phyloP scores from a whole-genome alignment of 2,113 vertebrate species.

The Pampusana beccarii region DNA sequence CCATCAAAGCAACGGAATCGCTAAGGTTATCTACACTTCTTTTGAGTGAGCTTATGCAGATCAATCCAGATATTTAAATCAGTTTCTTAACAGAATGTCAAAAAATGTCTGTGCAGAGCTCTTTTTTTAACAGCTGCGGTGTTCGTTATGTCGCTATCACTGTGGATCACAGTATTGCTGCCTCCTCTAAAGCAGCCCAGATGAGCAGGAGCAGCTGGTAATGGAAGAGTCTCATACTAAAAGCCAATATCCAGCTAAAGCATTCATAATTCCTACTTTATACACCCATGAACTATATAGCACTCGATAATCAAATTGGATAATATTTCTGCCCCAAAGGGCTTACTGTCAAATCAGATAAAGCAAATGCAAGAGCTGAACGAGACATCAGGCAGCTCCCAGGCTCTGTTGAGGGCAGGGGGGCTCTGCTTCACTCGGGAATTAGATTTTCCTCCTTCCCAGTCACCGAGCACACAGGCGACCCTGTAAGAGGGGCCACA shows the following conservation, averaged over 20 bases:
- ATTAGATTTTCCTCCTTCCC: not conserved
- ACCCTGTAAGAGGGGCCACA: not conserved
- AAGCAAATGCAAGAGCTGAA: not conserved
- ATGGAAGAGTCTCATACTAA: not conserved
- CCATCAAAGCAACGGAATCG: not conserved
- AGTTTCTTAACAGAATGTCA: slow-evolving; percentile 25
- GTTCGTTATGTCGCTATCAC: not conserved
- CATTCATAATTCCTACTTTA: not conserved
- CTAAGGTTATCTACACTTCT: not conserved
- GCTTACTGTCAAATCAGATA: not conserved
- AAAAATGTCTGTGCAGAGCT: not conserved
- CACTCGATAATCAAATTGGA: not conserved
- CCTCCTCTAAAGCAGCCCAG: not conserved
- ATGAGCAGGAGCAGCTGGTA: slow-evolving; percentile 45
- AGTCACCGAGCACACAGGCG: not conserved
- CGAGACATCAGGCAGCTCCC: not conserved
- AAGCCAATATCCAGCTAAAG: slow-evolving; percentile 22
- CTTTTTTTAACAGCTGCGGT: not conserved
- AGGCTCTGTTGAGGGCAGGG: not conserved
- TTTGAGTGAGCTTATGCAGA: not conserved
- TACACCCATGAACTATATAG: not conserved
- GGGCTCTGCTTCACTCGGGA: not conserved
- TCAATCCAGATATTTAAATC: slow-evolving; percentile 19
- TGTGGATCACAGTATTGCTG: not conserved
- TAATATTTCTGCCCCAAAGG: not conserved